These are phyloP conservation scores for Rhaphigaster nebulosa DNA, from an alignment of 2,888 invertebrate species.

Conservation along the genomic window DNA sequence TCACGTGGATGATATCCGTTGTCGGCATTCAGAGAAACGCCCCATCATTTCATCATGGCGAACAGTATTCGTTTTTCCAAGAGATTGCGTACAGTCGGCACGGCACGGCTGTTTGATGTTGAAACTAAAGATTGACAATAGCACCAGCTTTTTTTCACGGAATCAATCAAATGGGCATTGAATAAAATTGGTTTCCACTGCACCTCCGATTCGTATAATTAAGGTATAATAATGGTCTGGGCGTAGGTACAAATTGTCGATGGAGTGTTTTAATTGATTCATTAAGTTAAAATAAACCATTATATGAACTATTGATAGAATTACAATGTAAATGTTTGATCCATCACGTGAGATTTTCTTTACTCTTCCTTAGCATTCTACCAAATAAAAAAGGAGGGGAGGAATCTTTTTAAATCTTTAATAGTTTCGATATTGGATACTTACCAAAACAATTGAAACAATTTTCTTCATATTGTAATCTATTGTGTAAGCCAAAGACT, in stretches of 20 bases:
- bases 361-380: too few species aligned
- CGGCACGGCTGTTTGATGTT: background rate
- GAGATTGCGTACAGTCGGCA: background rate
- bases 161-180: background rate
- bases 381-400: too few species aligned
- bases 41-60: background rate
- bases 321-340: too few species aligned
- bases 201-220: background rate
- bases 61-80: background rate
- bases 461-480: too few species aligned
- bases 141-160: background rate
- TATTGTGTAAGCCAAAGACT: too few species aligned
- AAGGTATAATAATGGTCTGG: background rate
- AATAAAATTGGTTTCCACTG: background rate
- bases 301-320: background rate
- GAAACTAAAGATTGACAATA: background rate
- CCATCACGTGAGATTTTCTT: too few species aligned
- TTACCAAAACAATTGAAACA: too few species aligned
- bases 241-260: background rate
- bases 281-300: background rate
- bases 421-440: too few species aligned
- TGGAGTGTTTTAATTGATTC: background rate
- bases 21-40: background rate
- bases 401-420: too few species aligned
- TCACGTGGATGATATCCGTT: background rate